Conservation (phyloP, 1,140 invertebrate genomes). For the Druon quercuslanigerum region DNA sequence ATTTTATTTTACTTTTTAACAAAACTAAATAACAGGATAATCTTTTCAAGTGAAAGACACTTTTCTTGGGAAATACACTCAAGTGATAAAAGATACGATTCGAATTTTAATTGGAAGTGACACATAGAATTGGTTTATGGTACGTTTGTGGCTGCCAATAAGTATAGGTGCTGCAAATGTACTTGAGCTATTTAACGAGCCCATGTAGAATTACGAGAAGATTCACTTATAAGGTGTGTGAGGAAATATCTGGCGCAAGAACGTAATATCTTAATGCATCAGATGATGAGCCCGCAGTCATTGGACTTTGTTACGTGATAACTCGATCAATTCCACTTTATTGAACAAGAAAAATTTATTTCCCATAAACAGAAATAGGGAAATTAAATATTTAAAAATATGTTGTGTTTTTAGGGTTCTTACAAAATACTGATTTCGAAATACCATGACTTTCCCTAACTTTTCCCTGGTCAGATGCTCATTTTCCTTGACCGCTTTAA, state of each 20-base stretch:
- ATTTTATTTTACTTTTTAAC: too few relatives aligned
- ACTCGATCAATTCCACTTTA: too few relatives aligned
- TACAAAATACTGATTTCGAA: too few relatives aligned
- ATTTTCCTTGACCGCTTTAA: too few relatives aligned
- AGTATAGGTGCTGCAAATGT: conserved; percentile 11
- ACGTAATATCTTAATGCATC: conserved; percentile 10
- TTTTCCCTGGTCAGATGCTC: too few relatives aligned
- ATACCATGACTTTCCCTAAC: too few relatives aligned
- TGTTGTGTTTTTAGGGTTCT: too few relatives aligned
- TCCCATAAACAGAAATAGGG: too few relatives aligned
- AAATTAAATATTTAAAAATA: too few relatives aligned
- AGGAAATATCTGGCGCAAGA: conserved; percentile 29
- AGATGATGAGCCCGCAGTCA: background rate
- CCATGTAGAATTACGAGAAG: conserved; percentile 21
- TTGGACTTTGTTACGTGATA: background rate
- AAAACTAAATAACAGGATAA: too few relatives aligned
- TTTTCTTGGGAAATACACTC: background rate
- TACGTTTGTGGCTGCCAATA: background rate
- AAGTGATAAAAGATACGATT: background rate
- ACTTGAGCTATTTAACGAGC: conserved; percentile 21
- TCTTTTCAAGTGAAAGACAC: background rate
- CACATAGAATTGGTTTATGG: background rate
- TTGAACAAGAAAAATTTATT: too few relatives aligned
- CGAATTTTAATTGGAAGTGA: background rate
- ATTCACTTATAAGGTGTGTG: conserved; percentile 27